phyloP scores from a whole-genome alignment of 2,888 invertebrate genomes.

The Caenorhabditis wallacei region DNA sequence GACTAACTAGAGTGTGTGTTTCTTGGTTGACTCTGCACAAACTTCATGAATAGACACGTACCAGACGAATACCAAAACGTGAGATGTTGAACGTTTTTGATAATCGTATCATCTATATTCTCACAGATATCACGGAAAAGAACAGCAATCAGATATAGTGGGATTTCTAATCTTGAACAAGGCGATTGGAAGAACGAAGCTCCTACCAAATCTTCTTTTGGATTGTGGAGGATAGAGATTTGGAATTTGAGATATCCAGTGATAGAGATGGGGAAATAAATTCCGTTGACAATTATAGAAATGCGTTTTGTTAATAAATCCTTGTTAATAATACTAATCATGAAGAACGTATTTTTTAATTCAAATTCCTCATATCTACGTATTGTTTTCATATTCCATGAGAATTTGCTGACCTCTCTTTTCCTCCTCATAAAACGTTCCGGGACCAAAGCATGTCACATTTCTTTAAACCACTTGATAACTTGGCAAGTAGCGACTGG shows the following conservation, averaged over 20 bases:
- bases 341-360: too few relatives aligned
- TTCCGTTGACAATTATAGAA: too few relatives aligned
- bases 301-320: too few relatives aligned
- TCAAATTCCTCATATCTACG: too few relatives aligned
- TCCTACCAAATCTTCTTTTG: background rate
- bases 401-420: too few relatives aligned
- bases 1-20: background rate
- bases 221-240: background rate
- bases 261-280: too few relatives aligned
- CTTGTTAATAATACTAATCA: too few relatives aligned
- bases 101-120: background rate
- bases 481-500: background rate
- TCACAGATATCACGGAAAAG: background rate
- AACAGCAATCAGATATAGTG: slow-evolving; percentile 10
- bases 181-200: background rate
- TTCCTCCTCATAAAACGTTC: background rate
- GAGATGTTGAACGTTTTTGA: background rate
- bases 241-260: background rate
- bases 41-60: background rate
- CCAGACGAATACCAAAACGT: background rate
- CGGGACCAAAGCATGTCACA: background rate
- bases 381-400: too few relatives aligned
- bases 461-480: background rate
- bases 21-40: background rate
- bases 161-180: background rate